Conservation (phyloP, 1,140 invertebrate species). For the Ditylenchus dipsaci region DNA sequence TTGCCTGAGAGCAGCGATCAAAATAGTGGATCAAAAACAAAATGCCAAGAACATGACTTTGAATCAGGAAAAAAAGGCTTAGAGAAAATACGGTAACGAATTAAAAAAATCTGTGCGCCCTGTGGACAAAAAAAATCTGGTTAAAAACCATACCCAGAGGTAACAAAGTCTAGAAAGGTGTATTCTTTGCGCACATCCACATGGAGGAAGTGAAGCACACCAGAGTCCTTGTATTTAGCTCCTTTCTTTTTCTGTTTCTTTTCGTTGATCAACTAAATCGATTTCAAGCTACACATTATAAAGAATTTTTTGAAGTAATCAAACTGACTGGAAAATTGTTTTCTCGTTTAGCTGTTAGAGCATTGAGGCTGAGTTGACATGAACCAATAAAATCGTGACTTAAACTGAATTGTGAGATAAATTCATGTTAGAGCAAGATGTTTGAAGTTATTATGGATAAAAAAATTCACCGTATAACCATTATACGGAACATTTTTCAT, state of each 20-base stretch:
- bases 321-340: constrained; percentile 8
- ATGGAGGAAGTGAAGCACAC: constrained; percentile 35
- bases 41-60: too few species aligned
- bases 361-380: background rate
- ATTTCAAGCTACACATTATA: constrained; percentile 36
- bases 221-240: constrained; percentile 47
- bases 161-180: constrained; percentile 52
- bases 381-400: background rate
- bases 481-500: too few species aligned
- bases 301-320: constrained; percentile 21
- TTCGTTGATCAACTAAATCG: constrained; percentile 60
- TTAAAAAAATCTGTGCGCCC: too few species aligned
- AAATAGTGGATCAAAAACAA: too few species aligned
- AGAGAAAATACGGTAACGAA: too few species aligned
- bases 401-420: background rate
- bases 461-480: too few species aligned
- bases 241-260: constrained; percentile 56
- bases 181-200: constrained; percentile 40
- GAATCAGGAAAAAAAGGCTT: too few species aligned
- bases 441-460: background rate
- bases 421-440: background rate
- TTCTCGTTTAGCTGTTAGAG: constrained; percentile 1
- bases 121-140: too few species aligned
- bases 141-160: constrained; percentile 44
- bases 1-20: too few species aligned